Base-by-base conservation (phyloP, 2,113 vertebrate genomes). In the Gobiocypris rarus region DNA sequence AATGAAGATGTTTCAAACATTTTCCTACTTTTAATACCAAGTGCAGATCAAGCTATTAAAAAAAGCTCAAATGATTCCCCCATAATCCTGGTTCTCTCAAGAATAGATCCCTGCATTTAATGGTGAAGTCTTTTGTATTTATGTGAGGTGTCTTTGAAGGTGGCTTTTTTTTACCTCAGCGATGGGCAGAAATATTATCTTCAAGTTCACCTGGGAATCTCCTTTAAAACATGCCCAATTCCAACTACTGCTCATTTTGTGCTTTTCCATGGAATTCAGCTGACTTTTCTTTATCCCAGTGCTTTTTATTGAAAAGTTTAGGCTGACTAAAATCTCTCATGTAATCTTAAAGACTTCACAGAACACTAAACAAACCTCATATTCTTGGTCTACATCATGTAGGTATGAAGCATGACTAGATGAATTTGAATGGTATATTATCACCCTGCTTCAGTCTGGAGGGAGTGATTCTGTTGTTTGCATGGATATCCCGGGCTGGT, bases 31-130 rank as follows among this genome's bases (percentile, higher is more conserved):
- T 89, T 90, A 71, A 88, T 28, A 67, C 26, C 85, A 90, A 90
- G 75, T 82, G 86, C 38, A 83, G 87, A 88, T 90, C 85, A 88
- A 86, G 90, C 86, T 81, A 91, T 15, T 31, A 31, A 41, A 85
- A 86, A 89, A 85, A 48, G 80, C 89, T 80, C 24, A 28, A 88
- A 88, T 89, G 86, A 90, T 91, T 91, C 87, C 81, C 50, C 86
- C 87, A 63, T 2, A 63, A 63, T 4, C 5, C 38, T 43, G 10
- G 19, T 10, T 70, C 4, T n/a, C 38, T 43, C 19, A 43, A 41
- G 34, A 69, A 41, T 2, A 6, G 19, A 70, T 70, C 22, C 19
- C 19, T 17, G 24, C 19, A 43, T 75, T 75, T 65, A 31, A 45
- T 15, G 6, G 11, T 50, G 7, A 8, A 26, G 48, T 80, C 2